Conservation (phyloP, 2,797 vertebrate species). For the Chaetophractus vellerosus region DNA sequence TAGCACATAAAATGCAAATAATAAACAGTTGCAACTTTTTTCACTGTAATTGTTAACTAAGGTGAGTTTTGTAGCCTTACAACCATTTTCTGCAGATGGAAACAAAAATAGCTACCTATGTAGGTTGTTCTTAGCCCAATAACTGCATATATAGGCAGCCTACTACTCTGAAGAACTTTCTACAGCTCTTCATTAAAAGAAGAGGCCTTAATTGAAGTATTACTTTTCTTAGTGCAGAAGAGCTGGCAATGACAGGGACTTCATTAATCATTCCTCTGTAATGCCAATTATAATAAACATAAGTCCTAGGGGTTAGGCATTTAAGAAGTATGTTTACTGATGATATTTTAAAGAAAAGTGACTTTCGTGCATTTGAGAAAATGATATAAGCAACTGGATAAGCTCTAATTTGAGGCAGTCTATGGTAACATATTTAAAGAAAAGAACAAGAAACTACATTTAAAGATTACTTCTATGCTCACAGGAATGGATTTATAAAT, state of each 20-base stretch:
- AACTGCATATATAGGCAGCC: neutral
- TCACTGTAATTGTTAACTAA: neutral
- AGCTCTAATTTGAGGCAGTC: conserved; percentile 55
- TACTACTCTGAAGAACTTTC: neutral
- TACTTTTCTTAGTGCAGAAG: conserved; percentile 32
- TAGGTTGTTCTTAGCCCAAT: conserved; percentile 12
- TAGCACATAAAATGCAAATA: neutral
- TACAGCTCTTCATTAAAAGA: conserved; percentile 46
- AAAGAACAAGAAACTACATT: conserved; percentile 66
- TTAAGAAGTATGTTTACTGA: conserved; percentile 59
- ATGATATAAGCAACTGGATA: conserved; percentile 61
- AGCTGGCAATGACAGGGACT: conserved; percentile 8
- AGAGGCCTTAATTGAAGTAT: conserved; percentile 36
- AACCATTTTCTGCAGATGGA: neutral
- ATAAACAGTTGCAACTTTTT: neutral
- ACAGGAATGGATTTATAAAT: neutral
- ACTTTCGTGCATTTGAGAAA: conserved; percentile 40
- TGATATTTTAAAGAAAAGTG: conserved; percentile 62
- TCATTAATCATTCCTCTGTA: conserved; percentile 44
- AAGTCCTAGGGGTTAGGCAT: neutral
- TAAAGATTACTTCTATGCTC: conserved; percentile 40
- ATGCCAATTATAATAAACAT: conserved; percentile 63
- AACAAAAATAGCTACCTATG: neutral
- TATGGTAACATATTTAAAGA: conserved; percentile 52
- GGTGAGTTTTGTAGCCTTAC: neutral